phyloP scores from a whole-genome alignment of 1,140 invertebrate species.

The Musca vetustissima region DNA sequence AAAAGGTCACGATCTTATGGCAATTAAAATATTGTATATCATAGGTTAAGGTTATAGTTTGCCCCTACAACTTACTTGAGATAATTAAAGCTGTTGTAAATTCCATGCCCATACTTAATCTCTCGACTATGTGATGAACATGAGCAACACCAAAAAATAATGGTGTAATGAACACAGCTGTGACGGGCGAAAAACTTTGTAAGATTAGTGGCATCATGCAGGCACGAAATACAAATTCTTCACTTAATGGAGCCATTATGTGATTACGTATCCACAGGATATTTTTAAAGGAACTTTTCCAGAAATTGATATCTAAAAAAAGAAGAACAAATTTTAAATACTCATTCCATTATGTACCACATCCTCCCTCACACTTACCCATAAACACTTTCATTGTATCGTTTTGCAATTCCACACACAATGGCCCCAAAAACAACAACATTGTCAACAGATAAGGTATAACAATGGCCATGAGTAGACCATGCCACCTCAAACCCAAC shows the following conservation, averaged over 20 bases:
- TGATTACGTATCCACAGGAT: slow-evolving; percentile 87
- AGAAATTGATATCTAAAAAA: slow-evolving; percentile 71
- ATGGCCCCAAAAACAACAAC: slow-evolving; percentile 81
- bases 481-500: slow-evolving; percentile 74
- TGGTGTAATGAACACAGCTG: slow-evolving; percentile 82
- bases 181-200: slow-evolving; percentile 75
- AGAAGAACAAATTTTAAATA: background rate
- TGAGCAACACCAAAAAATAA: slow-evolving; percentile 93
- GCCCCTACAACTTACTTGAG: slow-evolving; percentile 63
- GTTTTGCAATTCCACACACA: slow-evolving; percentile 71
- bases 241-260: slow-evolving; percentile 88
- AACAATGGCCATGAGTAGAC: slow-evolving; percentile 71
- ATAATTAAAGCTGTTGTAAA: slow-evolving; percentile 69
- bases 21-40: no score
- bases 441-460: slow-evolving; percentile 81
- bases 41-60: no score
- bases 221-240: slow-evolving; percentile 92
- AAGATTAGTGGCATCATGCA: slow-evolving; percentile 91
- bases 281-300: slow-evolving; percentile 70
- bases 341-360: background rate
- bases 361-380: slow-evolving; percentile 58
- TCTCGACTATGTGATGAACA: slow-evolving; percentile 88
- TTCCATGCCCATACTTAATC: slow-evolving; percentile 68
- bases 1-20: slow-evolving; percentile 12
- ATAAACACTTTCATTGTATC: slow-evolving; percentile 70